Base-by-base conservation (phyloP, 1,140 invertebrate species). In the Gonatopus flavifemur region DNA sequence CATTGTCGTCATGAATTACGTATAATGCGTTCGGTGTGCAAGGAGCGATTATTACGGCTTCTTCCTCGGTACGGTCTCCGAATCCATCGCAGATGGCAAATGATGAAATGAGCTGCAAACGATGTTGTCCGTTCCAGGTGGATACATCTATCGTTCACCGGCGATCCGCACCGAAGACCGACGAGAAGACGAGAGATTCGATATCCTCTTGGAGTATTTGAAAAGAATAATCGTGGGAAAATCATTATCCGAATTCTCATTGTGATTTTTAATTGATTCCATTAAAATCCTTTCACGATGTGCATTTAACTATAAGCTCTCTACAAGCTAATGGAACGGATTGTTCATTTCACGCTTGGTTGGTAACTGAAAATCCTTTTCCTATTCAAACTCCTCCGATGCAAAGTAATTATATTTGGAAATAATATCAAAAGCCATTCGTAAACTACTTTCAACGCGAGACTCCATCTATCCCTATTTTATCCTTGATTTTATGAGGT, bases 41-140 rank as follows among this genome's bases (percentile, higher is more conserved):
- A 20, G 35, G n/a, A n/a, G 9, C 30, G 28, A 25, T 43, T 56
- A 60, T 62, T 45, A 57, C 31, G 53, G 41, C 57, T 57, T 63
- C 56, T 55, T 56, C 43, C 40, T 61, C 52, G 48, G 53, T 52
- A 28, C 47, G 22, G 48, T 22, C 35, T 48, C 41, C 38, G 24
- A 53, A 60, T 52, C 50, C 44, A 37, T 45, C 43, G 45, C 67
- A 67, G 64, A 59, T 69, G 59, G 59, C 45, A 50, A 48, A 46
- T 61, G 59, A 50, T 55, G 45, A 58, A 54, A 57, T 47, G 44
- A 56, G 55, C 56, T 51, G 57, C 48, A 55, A 49, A 66, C 39
- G 35, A 51, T 32, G 54, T 25, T 39, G 42, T 45, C 33, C 54
- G 45, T 51, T 52, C 52, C 45, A 55, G 47, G 41, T 55, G 52